Evolutionary conservation across 1,140 invertebrate genomes (phyloP).

Genomic region (Onthophagus taurus): DNA sequence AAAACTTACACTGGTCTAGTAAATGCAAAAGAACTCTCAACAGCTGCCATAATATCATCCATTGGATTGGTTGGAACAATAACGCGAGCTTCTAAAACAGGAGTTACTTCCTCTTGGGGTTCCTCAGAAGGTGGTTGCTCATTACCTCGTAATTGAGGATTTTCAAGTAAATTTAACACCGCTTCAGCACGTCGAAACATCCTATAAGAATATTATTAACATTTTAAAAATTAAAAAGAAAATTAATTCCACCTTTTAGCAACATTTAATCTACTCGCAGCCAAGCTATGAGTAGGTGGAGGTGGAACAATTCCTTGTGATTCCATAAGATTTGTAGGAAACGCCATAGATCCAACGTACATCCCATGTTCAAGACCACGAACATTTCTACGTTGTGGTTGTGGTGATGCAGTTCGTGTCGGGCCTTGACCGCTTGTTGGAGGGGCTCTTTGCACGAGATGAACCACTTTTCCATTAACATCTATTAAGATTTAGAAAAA

Average conservation of each 20-base stretch:
- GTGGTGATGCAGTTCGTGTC: constrained; percentile 34
- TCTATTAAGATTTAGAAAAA: constrained; percentile 45
- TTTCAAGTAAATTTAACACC: constrained; percentile 30
- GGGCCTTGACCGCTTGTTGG: constrained; percentile 37
- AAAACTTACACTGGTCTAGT: constrained; percentile 23
- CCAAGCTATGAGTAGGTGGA: constrained; percentile 37
- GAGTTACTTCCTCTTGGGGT: constrained; percentile 33
- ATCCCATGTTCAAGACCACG: constrained; percentile 40
- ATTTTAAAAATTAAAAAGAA: neutral
- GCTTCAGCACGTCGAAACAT: constrained; percentile 33
- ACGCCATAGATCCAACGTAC: constrained; percentile 55
- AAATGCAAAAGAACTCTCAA: constrained; percentile 26
- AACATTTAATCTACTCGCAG: constrained; percentile 38
- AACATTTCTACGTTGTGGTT: constrained; percentile 33
- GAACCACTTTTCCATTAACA: constrained; percentile 85
- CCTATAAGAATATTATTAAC: constrained; percentile 5
- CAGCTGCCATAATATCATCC: constrained; percentile 28
- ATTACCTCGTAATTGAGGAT: constrained; percentile 19
- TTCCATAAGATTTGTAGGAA: constrained; percentile 48
- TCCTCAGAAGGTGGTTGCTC: constrained; percentile 25
- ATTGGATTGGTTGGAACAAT: constrained; percentile 29
- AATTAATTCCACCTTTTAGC: constrained; percentile 28
- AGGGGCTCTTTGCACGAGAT: constrained; percentile 83
- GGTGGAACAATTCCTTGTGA: constrained; percentile 38
- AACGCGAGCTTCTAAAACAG: constrained; percentile 36